These are phyloP conservation scores for Megalops cyprinoides DNA, from an alignment of 2,797 vertebrate species.

Conservation along the genomic window DNA sequence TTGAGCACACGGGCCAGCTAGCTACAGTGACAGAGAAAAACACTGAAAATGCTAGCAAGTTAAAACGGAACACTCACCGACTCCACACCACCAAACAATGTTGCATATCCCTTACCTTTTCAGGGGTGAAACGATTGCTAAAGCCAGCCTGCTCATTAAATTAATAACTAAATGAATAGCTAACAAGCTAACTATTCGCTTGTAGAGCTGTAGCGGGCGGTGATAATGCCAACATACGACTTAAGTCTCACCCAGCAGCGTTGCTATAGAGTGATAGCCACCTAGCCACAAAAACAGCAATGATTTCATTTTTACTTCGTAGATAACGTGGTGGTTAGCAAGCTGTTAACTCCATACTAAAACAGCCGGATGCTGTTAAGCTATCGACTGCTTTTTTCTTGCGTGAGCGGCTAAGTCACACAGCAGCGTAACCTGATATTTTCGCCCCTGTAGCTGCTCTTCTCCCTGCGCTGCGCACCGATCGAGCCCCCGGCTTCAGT, in stretches of 20 bases:
- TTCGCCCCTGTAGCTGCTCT: constrained; percentile 38
- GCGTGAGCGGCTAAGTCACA: not conserved
- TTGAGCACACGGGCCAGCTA: too few relatives aligned
- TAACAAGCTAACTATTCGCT: constrained; percentile 21
- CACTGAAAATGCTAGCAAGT: not conserved
- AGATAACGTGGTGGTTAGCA: constrained; percentile 25
- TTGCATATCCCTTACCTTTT: constrained; percentile 5
- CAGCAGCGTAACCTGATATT: constrained; percentile 29
- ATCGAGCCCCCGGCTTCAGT: constrained; percentile 70
- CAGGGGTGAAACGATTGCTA: not conserved
- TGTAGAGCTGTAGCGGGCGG: constrained; percentile 29
- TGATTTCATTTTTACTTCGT: not conserved
- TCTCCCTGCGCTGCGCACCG: constrained; percentile 59
- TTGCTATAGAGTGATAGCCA: constrained; percentile 13
- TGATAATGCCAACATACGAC: constrained; percentile 34
- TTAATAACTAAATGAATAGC: constrained; percentile 14
- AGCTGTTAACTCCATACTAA: constrained; percentile 23
- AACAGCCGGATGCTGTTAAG: not conserved
- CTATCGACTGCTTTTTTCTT: not conserved
- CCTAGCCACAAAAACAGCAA: not conserved
- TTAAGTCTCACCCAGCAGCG: too few relatives aligned
- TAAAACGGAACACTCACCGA: not conserved
- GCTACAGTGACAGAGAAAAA: not conserved
- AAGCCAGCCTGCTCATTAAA: not conserved
- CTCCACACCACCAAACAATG: not conserved